Percentiles rank a stretch among this genome's conserved stretches.
phyloP scores from a whole-genome alignment of 2,888 invertebrate genomes.

The Hypercompe scribonia region DNA sequence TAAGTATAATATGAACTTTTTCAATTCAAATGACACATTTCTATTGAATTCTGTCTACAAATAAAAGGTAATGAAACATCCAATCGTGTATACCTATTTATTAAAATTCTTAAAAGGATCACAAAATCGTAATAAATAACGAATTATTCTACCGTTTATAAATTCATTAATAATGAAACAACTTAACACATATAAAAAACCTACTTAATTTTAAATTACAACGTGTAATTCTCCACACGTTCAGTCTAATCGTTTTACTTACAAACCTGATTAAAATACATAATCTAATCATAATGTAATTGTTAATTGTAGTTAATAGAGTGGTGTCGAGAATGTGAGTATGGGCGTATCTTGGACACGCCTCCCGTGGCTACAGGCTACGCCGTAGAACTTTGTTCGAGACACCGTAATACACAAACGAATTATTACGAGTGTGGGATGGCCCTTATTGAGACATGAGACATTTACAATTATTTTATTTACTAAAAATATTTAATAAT shows the following conservation, averaged over 20 bases:
- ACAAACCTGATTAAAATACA: not conserved
- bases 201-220: not conserved
- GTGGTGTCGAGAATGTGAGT: slow-evolving; percentile 40
- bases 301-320: slow-evolving; percentile 57
- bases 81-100: not conserved
- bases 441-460: not conserved
- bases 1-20: no score
- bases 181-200: not conserved
- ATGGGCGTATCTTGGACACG: slow-evolving; percentile 70
- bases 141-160: not conserved
- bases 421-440: not conserved
- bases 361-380: slow-evolving; percentile 66
- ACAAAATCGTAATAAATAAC: not conserved
- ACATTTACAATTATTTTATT: not conserved
- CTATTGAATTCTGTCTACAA: not conserved
- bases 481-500: no score
- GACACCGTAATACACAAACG: no score
- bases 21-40: not conserved
- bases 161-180: not conserved
- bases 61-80: not conserved
- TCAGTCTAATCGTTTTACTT: slow-evolving; percentile 2
- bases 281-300: slow-evolving; percentile 25
- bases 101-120: not conserved
- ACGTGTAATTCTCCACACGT: not conserved
- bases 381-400: slow-evolving; percentile 60